A percentile compares a stretch with the other conserved stretches of the same genome.
phyloP scores from a whole-genome alignment of 2,888 invertebrate genomes.

The Phyllotreta cruciferae region DNA sequence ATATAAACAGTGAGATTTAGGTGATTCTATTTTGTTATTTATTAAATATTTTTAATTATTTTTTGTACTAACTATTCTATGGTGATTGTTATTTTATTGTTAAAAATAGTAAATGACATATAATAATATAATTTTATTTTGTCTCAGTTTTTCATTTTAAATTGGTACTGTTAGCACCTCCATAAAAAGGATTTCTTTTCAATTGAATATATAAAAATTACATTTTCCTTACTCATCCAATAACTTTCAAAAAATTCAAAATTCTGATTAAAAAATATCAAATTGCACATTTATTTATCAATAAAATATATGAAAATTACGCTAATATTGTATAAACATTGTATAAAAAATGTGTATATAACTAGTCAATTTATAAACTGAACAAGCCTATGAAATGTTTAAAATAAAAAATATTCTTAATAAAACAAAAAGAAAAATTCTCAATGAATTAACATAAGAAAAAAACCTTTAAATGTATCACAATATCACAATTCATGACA shows the following conservation, averaged over 20 bases:
- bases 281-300: background rate
- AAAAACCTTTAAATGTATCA: too few relatives aligned
- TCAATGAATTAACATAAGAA: too few relatives aligned
- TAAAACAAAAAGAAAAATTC: too few relatives aligned
- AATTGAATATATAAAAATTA: too few relatives aligned
- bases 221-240: too few relatives aligned
- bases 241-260: too few relatives aligned
- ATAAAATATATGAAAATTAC: slow-evolving; percentile 11
- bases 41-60: slow-evolving; percentile 26
- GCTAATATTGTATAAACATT: slow-evolving; percentile 2
- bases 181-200: too few relatives aligned
- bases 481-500: too few relatives aligned
- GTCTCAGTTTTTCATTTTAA: background rate
- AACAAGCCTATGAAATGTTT: background rate
- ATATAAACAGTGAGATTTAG: slow-evolving; percentile 18
- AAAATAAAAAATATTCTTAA: too few relatives aligned
- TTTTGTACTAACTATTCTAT: slow-evolving; percentile 22
- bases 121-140: slow-evolving; percentile 11
- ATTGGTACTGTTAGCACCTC: background rate
- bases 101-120: slow-evolving; percentile 24
- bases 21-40: slow-evolving; percentile 27
- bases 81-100: slow-evolving; percentile 21
- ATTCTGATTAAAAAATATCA: background rate
- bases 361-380: slow-evolving; percentile 3
- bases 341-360: slow-evolving; percentile 1